Evolutionary conservation across 2,797 vertebrate species (phyloP).

Genomic region (Emys orbicularis): DNA sequence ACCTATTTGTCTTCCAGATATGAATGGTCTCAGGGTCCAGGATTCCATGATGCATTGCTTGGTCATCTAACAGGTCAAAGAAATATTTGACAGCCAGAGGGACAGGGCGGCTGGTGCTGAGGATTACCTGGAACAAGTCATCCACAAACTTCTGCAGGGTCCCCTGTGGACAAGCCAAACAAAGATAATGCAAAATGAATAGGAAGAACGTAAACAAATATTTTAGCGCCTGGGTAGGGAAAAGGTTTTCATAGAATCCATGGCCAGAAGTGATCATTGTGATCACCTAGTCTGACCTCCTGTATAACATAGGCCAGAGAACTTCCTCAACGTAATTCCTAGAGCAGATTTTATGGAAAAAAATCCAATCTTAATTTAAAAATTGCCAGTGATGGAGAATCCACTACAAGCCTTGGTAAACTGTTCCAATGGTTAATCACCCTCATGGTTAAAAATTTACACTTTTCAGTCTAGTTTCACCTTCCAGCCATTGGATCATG

Average conservation of each 20-base stretch:
- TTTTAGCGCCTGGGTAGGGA: fast-evolving
- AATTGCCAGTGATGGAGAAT: too few relatives aligned
- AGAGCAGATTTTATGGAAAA: background rate
- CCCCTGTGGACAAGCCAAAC: conserved; percentile 81
- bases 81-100: conserved; percentile 97
- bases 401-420: too few relatives aligned
- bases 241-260: background rate
- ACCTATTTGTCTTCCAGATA: conserved; percentile 99
- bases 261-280: background rate
- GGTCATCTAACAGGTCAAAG: conserved; percentile 96
- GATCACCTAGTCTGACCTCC: background rate
- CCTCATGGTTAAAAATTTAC: too few relatives aligned
- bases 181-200: background rate
- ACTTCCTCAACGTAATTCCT: background rate
- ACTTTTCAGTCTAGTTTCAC: too few relatives aligned
- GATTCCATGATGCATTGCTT: conserved; percentile 91
- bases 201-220: background rate
- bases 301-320: background rate
- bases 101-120: conserved; percentile 94
- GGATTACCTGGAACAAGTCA: conserved; percentile 96
- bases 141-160: conserved; percentile 98
- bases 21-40: conserved; percentile 95
- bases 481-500: too few relatives aligned
- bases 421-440: too few relatives aligned
- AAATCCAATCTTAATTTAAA: background rate